Evolutionary conservation across 2,888 invertebrate species (phyloP).

Genomic region (Ernsta delagoae): DNA sequence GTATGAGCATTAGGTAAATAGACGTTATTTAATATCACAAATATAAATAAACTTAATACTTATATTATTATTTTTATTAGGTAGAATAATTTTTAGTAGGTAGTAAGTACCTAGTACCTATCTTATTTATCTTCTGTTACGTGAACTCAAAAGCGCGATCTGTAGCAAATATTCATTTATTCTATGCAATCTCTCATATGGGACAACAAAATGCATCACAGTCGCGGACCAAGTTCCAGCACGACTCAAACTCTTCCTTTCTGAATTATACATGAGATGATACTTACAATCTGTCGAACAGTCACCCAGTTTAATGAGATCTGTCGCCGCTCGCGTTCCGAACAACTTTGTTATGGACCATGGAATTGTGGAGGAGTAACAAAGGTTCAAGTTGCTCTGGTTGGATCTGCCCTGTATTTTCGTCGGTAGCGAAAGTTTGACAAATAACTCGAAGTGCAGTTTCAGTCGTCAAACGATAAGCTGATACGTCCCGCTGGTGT

Average conservation of each 20-base stretch:
- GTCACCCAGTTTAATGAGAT: slow-evolving; percentile 53
- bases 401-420: slow-evolving; percentile 59
- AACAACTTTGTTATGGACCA: neutral
- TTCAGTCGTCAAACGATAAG: slow-evolving; percentile 65
- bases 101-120: too few species aligned
- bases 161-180: slow-evolving; percentile 67
- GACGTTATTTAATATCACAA: too few species aligned
- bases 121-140: too few species aligned
- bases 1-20: too few species aligned
- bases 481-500: slow-evolving; percentile 60
- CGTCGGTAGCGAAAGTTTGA: slow-evolving; percentile 71
- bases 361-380: slow-evolving; percentile 9
- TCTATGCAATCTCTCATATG: slow-evolving; percentile 63
- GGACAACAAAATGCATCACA: slow-evolving; percentile 67
- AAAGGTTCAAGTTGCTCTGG: slow-evolving; percentile 51
- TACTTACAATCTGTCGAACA: slow-evolving; percentile 68
- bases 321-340: slow-evolving; percentile 37
- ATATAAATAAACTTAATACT: too few species aligned
- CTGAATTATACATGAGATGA: slow-evolving; percentile 72
- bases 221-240: slow-evolving; percentile 50
- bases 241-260: slow-evolving; percentile 64
- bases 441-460: slow-evolving; percentile 71
- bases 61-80: too few species aligned
- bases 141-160: slow-evolving; percentile 40
- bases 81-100: too few species aligned